These are phyloP conservation scores for Portunus trituberculatus DNA, from an alignment of 1,140 invertebrate genomes.

Conservation along the genomic window DNA sequence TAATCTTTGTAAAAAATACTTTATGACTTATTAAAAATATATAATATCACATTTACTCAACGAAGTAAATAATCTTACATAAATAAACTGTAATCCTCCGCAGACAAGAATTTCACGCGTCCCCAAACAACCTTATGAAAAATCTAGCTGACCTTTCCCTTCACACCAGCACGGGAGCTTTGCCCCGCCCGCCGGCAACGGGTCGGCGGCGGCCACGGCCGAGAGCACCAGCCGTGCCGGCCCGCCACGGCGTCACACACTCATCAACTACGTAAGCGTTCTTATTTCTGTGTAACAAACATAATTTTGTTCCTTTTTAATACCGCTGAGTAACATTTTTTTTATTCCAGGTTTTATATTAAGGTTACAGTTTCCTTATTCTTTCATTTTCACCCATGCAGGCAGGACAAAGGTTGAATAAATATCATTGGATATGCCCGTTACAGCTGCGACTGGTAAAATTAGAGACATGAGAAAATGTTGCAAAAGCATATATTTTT, in stretches of 20 bases:
- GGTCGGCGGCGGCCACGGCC: neutral
- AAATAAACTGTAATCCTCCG: neutral
- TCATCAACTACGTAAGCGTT: neutral
- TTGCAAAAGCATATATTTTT: neutral
- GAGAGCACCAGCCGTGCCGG: neutral
- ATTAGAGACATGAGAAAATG: neutral
- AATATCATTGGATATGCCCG: neutral
- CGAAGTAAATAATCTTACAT: neutral
- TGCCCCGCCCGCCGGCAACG: neutral
- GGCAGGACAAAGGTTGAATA: neutral
- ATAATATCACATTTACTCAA: neutral
- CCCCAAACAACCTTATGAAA: neutral
- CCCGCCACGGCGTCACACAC: neutral
- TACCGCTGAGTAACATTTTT: neutral
- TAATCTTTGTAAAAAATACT: neutral
- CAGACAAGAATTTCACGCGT: neutral
- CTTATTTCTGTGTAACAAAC: neutral
- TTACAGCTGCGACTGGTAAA: neutral
- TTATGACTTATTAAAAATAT: neutral
- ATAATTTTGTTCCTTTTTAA: conserved; percentile 3
- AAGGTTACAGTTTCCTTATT: neutral
- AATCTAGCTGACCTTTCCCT: neutral
- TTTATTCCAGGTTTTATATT: neutral
- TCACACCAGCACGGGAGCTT: neutral
- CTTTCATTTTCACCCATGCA: neutral